Evolutionary conservation across 2,113 vertebrate genomes (phyloP), one percentile per base, ranked within the genome.

Genomic region (Aldabrachelys gigantea): DNA sequence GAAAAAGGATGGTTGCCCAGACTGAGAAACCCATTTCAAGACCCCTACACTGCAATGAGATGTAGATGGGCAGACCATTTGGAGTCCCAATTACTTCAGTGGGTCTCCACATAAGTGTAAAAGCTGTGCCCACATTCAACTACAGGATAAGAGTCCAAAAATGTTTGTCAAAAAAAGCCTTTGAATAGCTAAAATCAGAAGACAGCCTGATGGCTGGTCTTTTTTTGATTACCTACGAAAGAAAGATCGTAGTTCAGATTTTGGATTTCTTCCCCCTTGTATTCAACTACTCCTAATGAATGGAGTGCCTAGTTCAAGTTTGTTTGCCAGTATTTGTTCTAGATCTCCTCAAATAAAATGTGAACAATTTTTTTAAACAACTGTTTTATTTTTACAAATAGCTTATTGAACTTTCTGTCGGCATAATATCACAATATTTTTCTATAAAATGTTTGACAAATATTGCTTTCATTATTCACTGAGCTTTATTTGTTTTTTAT

Each of bases 281-380:
- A 80, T 11, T 41, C 0, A 0, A 62, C 4, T n/a, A 88, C 24
- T 38, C 54, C 44, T 84, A 8, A 19, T 0, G 1, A 2, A 10
- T 49, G 24, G 56, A 57, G 10, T 57, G 24, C 56, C 24, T 89
- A 80, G 2, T 13, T 4, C 1, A 29, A 1, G 0, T 25, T 53
- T 84, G n/a, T 72, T 56, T n/a, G 19, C 25, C 72, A 80, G 76
- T n/a, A 87, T 2, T 27, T 57, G 72, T 38, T 41, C 88, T 0
- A 89, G 3, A 41, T 2, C 24, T 50, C 2, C 16, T 62, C 29
- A 2, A 88, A 54, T 5, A 69, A 82, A 47, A 56, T 35, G 3
- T 62, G 49, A 76, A 81, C 78, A 84, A 4, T 82, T 29, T 91
- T 69, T 31, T 62, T 35, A 57, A 56, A 35, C 8, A 8, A 35